Base-by-base conservation (phyloP, 1,140 invertebrate genomes). In the Euura saliciscinereae region DNA sequence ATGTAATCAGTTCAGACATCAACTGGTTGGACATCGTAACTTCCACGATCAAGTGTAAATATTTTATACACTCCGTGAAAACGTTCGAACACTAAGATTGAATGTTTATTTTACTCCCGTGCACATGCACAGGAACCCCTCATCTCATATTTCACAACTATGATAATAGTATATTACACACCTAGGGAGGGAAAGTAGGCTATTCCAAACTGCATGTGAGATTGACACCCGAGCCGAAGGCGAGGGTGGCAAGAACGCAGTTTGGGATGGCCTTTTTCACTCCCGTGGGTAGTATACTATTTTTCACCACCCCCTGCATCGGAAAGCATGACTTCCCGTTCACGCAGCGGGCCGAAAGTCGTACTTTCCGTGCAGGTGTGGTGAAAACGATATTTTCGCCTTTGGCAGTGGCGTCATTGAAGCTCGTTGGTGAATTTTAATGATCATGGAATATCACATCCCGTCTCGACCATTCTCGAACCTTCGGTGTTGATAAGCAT, bases 81-180 rank as follows among this genome's bases (percentile, higher is more conserved):
- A 51, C 46, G 46, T 51, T 51, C 46, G 11, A 51, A 51, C 46
- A 51, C 46, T 51, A 51, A 51, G 46, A 51, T 51, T 51, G 46
- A 51, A 51, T 51, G 46, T 51, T 51, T 51, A 51, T 51, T 51
- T 51, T 51, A 51, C 46, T 51, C 46, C 46, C 46, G 46, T 51
- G 46, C 46, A 11, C 46, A 51, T 51, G 46, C 46, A 51, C 46
- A 51, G 46, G 46, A 51, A 51, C 46, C 46, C 46, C 46, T 1
- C 46, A 51, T 51, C 46, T 51, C 46, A 51, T 51, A 51, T 51
- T 51, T 51, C 46, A 51, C 46, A 51, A 51, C 46, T 51, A 51
- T 51, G 46, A 51, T 51, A 51, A n/a, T n/a, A n/a, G n/a, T n/a
- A n/a, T n/a, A n/a, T n/a, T n/a, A n/a, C n/a, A n/a, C n/a, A n/a